These are phyloP conservation scores for Lasioglossum villosulum DNA, from an alignment of 2,888 invertebrate genomes.

Conservation along the genomic window DNA sequence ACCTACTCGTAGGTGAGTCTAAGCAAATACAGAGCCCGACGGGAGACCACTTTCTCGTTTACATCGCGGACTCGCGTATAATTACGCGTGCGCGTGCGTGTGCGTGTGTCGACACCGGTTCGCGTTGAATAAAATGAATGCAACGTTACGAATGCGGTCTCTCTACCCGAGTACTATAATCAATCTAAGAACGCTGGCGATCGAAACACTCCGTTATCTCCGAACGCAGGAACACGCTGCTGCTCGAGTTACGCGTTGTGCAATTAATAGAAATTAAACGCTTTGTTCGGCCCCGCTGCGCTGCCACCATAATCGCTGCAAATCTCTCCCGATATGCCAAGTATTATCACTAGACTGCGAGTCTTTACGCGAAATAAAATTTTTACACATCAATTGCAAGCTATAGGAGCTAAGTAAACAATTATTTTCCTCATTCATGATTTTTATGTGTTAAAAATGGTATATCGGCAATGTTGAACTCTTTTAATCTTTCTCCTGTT, in stretches of 20 bases:
- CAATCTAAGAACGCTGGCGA: conserved; percentile 60
- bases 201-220: conserved; percentile 39
- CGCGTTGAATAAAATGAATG: conserved; percentile 67
- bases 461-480: too few species aligned
- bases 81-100: conserved; percentile 55
- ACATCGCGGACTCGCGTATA: conserved; percentile 73
- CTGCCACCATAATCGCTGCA: background rate
- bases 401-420: too few species aligned
- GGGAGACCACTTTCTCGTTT: conserved; percentile 76
- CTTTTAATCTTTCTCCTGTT: too few species aligned
- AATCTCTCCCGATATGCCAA: too few species aligned
- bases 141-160: conserved; percentile 43
- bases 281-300: conserved; percentile 15
- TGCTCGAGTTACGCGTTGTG: conserved; percentile 30
- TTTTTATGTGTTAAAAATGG: too few species aligned
- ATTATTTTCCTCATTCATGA: too few species aligned
- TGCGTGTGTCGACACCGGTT: conserved; percentile 65
- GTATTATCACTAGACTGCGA: too few species aligned
- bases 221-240: conserved; percentile 9
- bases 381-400: too few species aligned
- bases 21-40: conserved; percentile 57
- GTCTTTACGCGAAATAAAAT: too few species aligned
- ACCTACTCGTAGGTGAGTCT: conserved; percentile 48
- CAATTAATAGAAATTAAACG: conserved; percentile 32
- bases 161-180: conserved; percentile 54